A percentile compares a stretch with the other conserved stretches of the same genome.
These are phyloP conservation scores for Aphelenchoides fujianensis DNA, from an alignment of 1,140 invertebrate species.

Conservation along the genomic window DNA sequence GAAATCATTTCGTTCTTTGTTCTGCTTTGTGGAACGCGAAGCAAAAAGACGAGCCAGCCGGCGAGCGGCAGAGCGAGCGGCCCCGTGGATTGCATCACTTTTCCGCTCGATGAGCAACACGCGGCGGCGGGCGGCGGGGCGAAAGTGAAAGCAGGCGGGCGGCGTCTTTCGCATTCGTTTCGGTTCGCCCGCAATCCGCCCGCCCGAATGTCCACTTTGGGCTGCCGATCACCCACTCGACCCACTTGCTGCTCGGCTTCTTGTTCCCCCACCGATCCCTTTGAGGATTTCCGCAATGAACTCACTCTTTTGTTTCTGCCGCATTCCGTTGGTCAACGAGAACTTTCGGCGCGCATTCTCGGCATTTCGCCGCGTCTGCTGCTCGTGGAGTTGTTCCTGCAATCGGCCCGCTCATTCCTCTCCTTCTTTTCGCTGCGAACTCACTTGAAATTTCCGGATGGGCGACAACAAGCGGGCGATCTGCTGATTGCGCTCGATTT, in stretches of 20 bases:
- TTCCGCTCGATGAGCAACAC: not conserved
- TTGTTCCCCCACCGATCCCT: no score
- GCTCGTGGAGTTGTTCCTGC: slow-evolving; percentile 18
- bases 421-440: not conserved
- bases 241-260: no score
- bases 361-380: slow-evolving; percentile 9
- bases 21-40: not conserved
- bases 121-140: no score
- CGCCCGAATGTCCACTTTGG: not conserved
- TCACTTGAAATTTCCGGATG: slow-evolving; percentile 14
- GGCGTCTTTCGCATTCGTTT: no score
- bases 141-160: no score
- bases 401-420: no score
- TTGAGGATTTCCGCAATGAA: no score
- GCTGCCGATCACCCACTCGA: no score
- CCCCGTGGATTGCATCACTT: slow-evolving; percentile 15
- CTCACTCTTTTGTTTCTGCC: slow-evolving; percentile 8
- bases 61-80: not conserved
- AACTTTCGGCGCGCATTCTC: slow-evolving; percentile 22
- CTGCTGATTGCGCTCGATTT: slow-evolving; percentile 17
- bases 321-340: slow-evolving; percentile 20
- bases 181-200: not conserved
- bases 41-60: not conserved
- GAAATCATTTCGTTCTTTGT: not conserved
- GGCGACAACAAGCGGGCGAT: slow-evolving; percentile 12